Conservation (phyloP, 1,140 invertebrate genomes). For the Drosophila ironensis region DNA sequence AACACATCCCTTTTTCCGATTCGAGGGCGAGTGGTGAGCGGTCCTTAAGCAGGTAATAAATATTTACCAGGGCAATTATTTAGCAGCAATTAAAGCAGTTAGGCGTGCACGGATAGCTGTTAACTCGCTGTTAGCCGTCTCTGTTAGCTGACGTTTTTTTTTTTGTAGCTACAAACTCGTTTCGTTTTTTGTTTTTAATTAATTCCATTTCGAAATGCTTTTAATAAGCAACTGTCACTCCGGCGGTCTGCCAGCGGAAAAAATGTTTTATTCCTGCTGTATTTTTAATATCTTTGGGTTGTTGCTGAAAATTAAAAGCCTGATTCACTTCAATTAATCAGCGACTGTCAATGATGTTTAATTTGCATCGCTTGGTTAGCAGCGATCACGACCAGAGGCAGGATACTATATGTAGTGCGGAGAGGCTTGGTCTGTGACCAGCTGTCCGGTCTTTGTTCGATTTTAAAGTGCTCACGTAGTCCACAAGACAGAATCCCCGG, state of each 20-base stretch:
- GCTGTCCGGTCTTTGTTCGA: too few species aligned
- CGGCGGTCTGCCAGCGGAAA: neutral
- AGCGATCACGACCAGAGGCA: constrained; percentile 13
- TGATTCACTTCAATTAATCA: constrained; percentile 75
- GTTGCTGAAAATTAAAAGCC: constrained; percentile 66
- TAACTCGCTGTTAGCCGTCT: constrained; percentile 6
- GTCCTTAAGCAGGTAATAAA: constrained; percentile 58
- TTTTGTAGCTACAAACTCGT: neutral
- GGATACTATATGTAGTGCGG: constrained; percentile 8
- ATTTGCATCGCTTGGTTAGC: constrained; percentile 46
- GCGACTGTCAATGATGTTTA: constrained; percentile 71
- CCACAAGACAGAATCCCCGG: too few species aligned
- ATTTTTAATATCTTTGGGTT: constrained; percentile 37
- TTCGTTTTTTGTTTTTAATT: constrained; percentile 24
- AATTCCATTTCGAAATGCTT: constrained; percentile 61
- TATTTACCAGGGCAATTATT: constrained; percentile 62
- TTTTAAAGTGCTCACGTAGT: too few species aligned
- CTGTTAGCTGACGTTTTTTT: neutral
- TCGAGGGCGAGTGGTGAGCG: constrained; percentile 16
- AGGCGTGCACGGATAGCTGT: constrained; percentile 17
- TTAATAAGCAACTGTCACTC: constrained; percentile 58
- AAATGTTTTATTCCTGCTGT: constrained; percentile 42
- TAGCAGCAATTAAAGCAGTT: constrained; percentile 51
- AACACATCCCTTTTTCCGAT: constrained; percentile 2
- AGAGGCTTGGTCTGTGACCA: neutral